phyloP scores from a whole-genome alignment of 2,113 vertebrate species.

The Enhydra lutris region DNA sequence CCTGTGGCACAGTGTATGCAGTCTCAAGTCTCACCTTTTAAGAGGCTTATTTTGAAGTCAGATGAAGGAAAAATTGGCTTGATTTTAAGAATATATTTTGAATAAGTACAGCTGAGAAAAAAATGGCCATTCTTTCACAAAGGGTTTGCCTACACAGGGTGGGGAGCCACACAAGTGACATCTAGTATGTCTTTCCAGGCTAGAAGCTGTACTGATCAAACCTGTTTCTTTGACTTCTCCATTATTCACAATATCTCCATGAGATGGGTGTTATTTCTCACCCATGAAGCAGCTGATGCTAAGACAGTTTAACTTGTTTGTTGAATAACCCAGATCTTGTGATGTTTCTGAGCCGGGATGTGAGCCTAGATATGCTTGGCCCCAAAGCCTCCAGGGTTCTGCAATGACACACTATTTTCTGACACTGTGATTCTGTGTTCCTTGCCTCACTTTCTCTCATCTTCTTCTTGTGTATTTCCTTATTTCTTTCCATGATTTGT shows the following conservation, averaged over 20 bases:
- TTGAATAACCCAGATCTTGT: neutral
- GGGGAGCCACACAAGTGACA: neutral
- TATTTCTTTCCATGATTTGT: neutral
- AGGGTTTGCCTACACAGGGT: neutral
- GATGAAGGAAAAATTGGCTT: neutral
- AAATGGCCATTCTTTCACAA: neutral
- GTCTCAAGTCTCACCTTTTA: neutral
- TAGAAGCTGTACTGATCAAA: neutral
- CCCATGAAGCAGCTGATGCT: neutral
- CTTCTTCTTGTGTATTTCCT: neutral
- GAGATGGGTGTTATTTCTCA: neutral
- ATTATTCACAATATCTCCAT: neutral
- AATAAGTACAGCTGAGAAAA: neutral
- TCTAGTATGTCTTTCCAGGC: neutral
- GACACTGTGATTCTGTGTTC: neutral
- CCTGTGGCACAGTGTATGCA: too few species aligned
- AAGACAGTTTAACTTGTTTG: neutral
- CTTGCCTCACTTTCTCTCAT: neutral
- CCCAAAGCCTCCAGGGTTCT: neutral
- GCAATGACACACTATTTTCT: neutral
- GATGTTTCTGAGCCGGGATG: neutral
- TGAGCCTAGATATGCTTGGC: neutral
- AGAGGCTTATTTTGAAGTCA: slow-evolving; percentile 24
- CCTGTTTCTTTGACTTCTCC: neutral
- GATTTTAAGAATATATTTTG: neutral